A percentile compares a stretch with the other conserved stretches of the same genome.
Conservation (phyloP, 2,888 invertebrate genomes). For the Cryptosula pallasiana region DNA sequence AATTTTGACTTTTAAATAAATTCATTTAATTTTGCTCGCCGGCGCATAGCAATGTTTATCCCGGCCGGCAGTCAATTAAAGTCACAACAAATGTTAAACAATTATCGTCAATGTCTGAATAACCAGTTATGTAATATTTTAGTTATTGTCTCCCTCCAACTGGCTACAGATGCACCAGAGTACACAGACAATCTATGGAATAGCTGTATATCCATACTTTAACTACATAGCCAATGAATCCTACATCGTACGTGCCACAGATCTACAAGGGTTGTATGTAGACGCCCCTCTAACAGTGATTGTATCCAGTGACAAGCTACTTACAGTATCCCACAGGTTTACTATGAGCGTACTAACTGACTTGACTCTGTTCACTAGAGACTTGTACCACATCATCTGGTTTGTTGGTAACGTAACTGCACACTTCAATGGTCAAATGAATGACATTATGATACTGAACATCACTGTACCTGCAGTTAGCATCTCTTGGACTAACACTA, state of each 20-base stretch:
- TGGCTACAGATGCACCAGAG: not conserved
- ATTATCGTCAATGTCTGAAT: too few relatives aligned
- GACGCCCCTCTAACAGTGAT: not conserved
- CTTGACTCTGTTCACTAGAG: not conserved
- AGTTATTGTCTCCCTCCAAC: not conserved
- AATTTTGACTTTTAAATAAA: too few relatives aligned
- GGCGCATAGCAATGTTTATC: too few relatives aligned
- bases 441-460: not conserved
- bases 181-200: not conserved
- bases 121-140: too few relatives aligned
- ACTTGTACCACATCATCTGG: not conserved
- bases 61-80: too few relatives aligned
- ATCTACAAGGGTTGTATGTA: not conserved
- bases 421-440: not conserved
- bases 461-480: not conserved
- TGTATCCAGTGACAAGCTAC: not conserved
- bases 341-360: not conserved
- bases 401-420: not conserved
- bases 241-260: not conserved
- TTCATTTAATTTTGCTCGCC: too few relatives aligned
- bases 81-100: too few relatives aligned
- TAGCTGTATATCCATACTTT: conserved; percentile 7
- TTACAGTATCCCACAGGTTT: not conserved
- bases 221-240: not conserved
- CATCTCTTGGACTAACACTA: not conserved